phyloP scores from a whole-genome alignment of 2,113 vertebrate species.

The Pteropus alecto region DNA sequence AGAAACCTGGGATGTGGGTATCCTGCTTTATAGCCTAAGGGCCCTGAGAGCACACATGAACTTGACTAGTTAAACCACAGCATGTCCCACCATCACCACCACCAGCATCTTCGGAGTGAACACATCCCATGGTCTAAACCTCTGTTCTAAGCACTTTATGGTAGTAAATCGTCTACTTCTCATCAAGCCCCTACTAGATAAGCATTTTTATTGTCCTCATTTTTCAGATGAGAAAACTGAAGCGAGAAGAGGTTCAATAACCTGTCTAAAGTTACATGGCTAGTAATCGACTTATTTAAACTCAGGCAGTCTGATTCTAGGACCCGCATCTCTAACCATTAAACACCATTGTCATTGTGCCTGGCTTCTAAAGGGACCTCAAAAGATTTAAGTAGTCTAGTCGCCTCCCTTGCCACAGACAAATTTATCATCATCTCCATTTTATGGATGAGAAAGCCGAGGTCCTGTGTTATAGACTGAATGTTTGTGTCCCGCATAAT shows the following conservation, averaged over 20 bases:
- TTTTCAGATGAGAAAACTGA: constrained; percentile 18
- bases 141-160: neutral
- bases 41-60: neutral
- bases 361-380: neutral
- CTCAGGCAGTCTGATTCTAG: neutral
- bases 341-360: neutral
- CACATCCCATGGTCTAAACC: neutral
- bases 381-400: neutral
- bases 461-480: neutral
- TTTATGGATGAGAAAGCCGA: neutral
- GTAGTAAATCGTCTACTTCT: neutral
- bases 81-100: neutral
- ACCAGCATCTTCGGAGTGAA: neutral
- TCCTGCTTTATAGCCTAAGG: neutral
- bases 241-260: neutral
- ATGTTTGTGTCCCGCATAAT: neutral
- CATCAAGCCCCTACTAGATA: neutral
- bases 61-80: neutral
- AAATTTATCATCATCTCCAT: neutral
- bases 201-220: neutral
- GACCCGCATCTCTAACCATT: neutral
- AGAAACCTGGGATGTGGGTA: neutral
- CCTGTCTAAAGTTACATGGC: neutral
- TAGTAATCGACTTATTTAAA: neutral
- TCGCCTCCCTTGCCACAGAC: neutral